Base-by-base conservation (phyloP, 2,797 vertebrate species). In the Graptemys geographica region DNA sequence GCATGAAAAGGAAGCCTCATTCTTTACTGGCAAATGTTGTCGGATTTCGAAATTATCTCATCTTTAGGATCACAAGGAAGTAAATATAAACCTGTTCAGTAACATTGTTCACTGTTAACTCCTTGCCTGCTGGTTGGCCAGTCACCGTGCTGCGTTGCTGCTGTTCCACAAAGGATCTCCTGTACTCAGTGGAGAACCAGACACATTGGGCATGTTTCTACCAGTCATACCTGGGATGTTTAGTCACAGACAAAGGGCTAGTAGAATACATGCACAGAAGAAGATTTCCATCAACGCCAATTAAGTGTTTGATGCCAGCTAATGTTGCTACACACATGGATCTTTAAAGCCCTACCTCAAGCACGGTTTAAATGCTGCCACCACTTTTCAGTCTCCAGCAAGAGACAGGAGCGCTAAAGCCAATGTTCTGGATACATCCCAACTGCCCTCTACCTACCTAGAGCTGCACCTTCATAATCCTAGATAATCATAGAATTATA, bases 41-140 rank as follows among this genome's bases (percentile, higher is more conserved):
- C 2, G 74, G 2, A 16, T 44, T 78, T 72, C 80, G 90, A 72
- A 21, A 90, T 90, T 79, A 59, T 85, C 92, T 90, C 96, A 96
- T 49, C 89, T n/a, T 49, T 2, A 82, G 65, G 76, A 74, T 88
- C 28, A 78, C 2, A 2, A 84, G 95, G 93, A 94, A 96, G 83
- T 9, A 53, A 96, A 53, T 92, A 37, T 87, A 93, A 93, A 96
- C 96, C 96, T 93, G 96, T 19, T 92, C 86, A 52, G 95, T 5
- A 56, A 49, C 90, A 90, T 94, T 94, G 93, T 52, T 94, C 23
- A 78, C 91, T 0, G 2, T 62, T 92, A 81, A 56, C 31, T 52
- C 88, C 84, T 81, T 90, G 95, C 95, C 57, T 1, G 28, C 3
- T 0, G 86, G 91, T 2, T 9, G 87, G 28, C 81, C n/a, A 78